Evolutionary conservation across 92 coral and sea anemone genomes (phyloP), one percentile per base, ranked within the genome.

Genomic region (Meandrina meandrites): DNA sequence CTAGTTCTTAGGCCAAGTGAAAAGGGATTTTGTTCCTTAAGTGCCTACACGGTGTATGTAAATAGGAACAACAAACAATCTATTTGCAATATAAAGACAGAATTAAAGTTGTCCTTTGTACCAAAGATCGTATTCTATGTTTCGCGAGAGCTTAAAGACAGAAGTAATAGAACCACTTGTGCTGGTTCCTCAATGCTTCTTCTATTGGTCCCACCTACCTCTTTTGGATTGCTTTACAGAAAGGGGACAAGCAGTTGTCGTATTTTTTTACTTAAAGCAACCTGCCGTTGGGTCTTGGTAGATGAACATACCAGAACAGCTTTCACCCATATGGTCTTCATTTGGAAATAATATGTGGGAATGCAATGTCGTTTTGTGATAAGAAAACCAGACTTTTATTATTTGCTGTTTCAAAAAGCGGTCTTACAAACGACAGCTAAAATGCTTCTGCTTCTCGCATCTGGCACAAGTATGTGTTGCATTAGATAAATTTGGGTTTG

Each of bases 361-460:
- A 67, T 78, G 82, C 88, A 48, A 47, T 48, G 88, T 36, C 54
- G 48, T 64, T 76, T 76, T 19, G 64, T 66, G 88, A 85, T 85
- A 85, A 85, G 88, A 42, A 77, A 76, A 85, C 64, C 82, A 85
- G 83, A 64, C 67, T 77, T 77, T 85, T 85, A 85, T 77, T 85
- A 64, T 76, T 85, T 85, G 64, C 68, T 42, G 62, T 57, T 85
- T 22, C 16, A 37, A 77, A 77, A 78, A 76, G 75, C 82, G 76
- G 88, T 48, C 40, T 17, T 47, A 28, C 88, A 76, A 60, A 85
- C 77, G 76, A 51, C 62, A 42, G 83, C 82, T 72, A 66, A 78
- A 47, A 24, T 77, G 50, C 57, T 36, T 14, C 40, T 64, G n/a
- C 42, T 75, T 60, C 24, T 42, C 82, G 77, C 76, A 76, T 85